Evolutionary conservation across 1,140 invertebrate species (phyloP).

Genomic region (Trinorchestia longiramus): DNA sequence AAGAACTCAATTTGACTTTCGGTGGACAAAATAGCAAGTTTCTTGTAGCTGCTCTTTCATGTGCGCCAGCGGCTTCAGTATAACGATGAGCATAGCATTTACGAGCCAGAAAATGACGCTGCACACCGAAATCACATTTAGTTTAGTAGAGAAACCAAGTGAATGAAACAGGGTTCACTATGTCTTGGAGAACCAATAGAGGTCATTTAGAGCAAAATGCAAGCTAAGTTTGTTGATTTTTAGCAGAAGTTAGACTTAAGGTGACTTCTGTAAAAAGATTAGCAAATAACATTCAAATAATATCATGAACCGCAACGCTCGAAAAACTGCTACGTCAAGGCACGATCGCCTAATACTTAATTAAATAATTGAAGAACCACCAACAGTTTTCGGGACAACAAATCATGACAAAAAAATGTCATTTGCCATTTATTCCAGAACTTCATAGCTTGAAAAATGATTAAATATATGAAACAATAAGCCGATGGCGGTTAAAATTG

Average conservation of each 20-base stretch:
- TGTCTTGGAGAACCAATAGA: background rate
- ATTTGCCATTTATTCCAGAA: background rate
- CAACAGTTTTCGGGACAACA: background rate
- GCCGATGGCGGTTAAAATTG: no score
- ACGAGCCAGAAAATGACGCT: background rate
- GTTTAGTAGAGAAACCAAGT: background rate
- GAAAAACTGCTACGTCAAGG: background rate
- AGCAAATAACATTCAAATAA: background rate
- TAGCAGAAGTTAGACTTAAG: background rate
- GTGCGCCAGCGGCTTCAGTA: background rate
- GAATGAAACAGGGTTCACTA: background rate
- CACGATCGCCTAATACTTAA: background rate
- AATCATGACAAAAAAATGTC: background rate
- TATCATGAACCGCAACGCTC: background rate
- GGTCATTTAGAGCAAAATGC: background rate
- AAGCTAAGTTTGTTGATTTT: background rate
- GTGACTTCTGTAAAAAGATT: background rate
- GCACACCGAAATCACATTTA: background rate
- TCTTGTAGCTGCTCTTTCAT: background rate
- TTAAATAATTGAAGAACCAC: background rate
- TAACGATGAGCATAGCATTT: background rate
- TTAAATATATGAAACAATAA: no score
- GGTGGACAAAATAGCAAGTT: slow-evolving; percentile 2
- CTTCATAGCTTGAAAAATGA: background rate
- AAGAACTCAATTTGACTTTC: slow-evolving; percentile 45